Conservation (phyloP, 2,113 vertebrate species). For the Copsychus sechellarum region DNA sequence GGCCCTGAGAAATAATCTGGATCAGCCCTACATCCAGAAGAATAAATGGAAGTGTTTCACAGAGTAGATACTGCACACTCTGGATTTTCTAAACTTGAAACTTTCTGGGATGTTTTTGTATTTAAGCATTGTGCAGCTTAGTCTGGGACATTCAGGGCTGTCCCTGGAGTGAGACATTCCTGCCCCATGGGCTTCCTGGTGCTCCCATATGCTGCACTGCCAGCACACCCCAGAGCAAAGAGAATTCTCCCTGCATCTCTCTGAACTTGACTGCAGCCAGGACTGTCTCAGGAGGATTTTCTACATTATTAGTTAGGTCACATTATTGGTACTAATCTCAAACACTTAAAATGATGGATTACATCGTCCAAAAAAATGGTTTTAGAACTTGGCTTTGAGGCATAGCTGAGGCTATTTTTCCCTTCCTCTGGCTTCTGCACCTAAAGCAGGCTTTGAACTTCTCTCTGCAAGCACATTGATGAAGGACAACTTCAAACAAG, state of each 20-base stretch:
- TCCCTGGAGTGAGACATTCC: neutral
- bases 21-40: neutral
- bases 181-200: neutral
- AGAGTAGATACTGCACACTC: neutral
- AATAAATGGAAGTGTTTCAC: neutral
- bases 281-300: neutral
- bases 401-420: neutral
- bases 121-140: neutral
- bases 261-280: neutral
- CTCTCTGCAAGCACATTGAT: neutral
- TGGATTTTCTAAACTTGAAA: neutral
- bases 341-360: neutral
- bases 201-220: neutral
- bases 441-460: conserved; percentile 15
- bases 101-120: neutral
- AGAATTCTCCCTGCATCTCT: neutral
- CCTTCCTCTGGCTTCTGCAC: neutral
- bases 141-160: neutral
- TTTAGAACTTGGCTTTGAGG: conserved; percentile 13
- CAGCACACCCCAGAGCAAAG: neutral
- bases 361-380: neutral
- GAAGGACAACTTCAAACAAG: conserved; percentile 31
- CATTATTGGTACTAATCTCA: neutral
- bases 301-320: neutral
- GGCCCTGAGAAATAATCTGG: neutral